Evolutionary conservation across 1,140 invertebrate species (phyloP), one percentile per base, ranked within the genome.

Genomic region (Drosophila watanabei): DNA sequence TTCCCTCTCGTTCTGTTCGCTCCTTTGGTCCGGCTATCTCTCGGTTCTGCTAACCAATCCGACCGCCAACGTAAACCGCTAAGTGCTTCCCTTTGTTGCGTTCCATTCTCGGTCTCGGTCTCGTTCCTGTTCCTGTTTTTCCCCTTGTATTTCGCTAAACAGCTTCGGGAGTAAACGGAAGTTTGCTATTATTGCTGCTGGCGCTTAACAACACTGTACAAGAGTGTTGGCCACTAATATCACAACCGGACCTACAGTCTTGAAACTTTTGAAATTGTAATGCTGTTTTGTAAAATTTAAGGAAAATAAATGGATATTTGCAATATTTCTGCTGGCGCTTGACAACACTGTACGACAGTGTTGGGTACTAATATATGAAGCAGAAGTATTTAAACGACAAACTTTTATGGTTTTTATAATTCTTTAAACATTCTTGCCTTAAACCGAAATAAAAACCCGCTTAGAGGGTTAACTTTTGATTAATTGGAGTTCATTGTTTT

Each of bases 11-110:
- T n/a, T 30, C 20, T 37, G 30, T 33, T 35, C 37, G n/a, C n/a
- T 51, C 28, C 37, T 48, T 20, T n/a, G 45, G 32, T 30, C 18
- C 16, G 52, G 35, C 43, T 75, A 62, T 76, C 71, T 75, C 35
- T 76, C 14, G 62, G 35, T 66, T 39, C 33, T 58, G 70, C 75
- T 62, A 62, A 68, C 63, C 69, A 73, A 60, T 80, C 57, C 51
- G 48, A 76, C 81, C 77, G 65, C 77, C 82, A 80, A 72, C 60
- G 73, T 80, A 73, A 83, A 85, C 82, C 82, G 68, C 82, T 85
- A 86, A 85, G 82, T 85, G 82, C 82, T 85, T 81, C 58, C 82
- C 78, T 81, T 85, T 85, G 81, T 84, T 83, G 64, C 75, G 75
- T 83, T 83, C 60, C n/a, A 52, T 73, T 52, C 69, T 57, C 30